Conservation (phyloP, 2,888 invertebrate genomes). For the Trichopoda pennipes region DNA sequence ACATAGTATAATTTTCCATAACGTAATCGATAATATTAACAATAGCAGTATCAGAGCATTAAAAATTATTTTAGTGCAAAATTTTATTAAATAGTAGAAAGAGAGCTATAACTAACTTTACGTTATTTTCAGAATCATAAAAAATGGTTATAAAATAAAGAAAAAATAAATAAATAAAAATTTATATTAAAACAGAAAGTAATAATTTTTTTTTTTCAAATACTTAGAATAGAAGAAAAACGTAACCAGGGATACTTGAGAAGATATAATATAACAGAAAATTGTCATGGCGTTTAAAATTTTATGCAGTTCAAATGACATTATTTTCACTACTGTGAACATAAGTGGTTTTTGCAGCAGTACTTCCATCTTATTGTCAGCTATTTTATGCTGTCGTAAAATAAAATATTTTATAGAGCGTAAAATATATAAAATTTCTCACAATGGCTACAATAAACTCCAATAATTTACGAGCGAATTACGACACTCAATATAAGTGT, state of each 20-base stretch:
- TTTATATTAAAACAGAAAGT: background rate
- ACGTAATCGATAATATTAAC: background rate
- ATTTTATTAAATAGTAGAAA: slow-evolving; percentile 11
- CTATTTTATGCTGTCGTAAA: no score
- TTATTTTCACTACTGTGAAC: slow-evolving; percentile 54
- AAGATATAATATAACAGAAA: slow-evolving; percentile 20
- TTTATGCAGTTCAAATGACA: background rate
- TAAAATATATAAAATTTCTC: no score
- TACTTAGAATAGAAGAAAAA: background rate
- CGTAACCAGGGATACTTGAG: background rate
- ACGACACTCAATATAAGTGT: no score
- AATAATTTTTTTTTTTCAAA: background rate
- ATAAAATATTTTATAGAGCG: no score
- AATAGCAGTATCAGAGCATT: slow-evolving; percentile 1
- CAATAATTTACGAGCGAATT: no score
- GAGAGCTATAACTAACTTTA: background rate
- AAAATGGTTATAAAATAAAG: slow-evolving; percentile 5
- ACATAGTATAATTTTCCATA: no score
- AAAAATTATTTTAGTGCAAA: slow-evolving; percentile 41
- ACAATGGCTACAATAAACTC: no score
- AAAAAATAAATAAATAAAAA: background rate
- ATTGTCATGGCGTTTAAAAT: background rate
- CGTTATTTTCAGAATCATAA: slow-evolving; percentile 22
- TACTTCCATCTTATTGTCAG: background rate
- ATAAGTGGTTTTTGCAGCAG: slow-evolving; percentile 1